Evolutionary conservation across 1,140 invertebrate species (phyloP), one percentile per base, ranked within the genome.

Genomic region (Propsilocerus akamusi): DNA sequence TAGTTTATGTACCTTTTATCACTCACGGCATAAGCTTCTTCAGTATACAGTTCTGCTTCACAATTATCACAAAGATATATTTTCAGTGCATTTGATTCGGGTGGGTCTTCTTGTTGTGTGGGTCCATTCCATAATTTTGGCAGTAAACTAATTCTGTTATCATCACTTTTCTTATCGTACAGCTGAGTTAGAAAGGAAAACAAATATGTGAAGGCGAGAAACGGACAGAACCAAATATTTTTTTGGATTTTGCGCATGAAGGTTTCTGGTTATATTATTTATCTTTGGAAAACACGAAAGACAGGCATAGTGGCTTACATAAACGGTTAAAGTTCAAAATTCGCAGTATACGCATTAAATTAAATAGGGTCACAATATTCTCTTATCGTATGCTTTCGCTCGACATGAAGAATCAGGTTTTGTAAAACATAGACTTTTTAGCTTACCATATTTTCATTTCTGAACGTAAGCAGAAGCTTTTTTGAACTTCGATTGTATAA

Each of bases 51-150:
- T 61, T 75, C 72, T 14, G 72, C 78, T 63, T 82, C 80, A 60
- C 80, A 83, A 58, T 77, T 78, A 55, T 83, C 80, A 58, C 80
- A 83, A 8, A 82, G 65, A 62, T 81, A 82, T 55, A 83, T 81
- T 57, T 82, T 78, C 46, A 74, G 69, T 52, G 63, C 57, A 25
- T 60, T 32, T 52, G 64, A 59, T 50, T 67, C 58, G 51, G 59
- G 54, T 26, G 55, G 52, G 53, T 66, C 61, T 34, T 64, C 59
- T 48, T 61, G 59, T 51, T 65, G 63, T 53, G 61, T 64, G 26
- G 56, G 53, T 55, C 64, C 68, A 49, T 55, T 64, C 47, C 60
- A 57, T 24, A 56, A 64, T 48, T 65, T 62, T 26, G 58, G 59
- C 14, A 57, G 48, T 22, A 64, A 50, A 48, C 65, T 57, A 47